Evolutionary conservation across 2,888 invertebrate genomes (phyloP).

Genomic region (Hyalella azteca): DNA sequence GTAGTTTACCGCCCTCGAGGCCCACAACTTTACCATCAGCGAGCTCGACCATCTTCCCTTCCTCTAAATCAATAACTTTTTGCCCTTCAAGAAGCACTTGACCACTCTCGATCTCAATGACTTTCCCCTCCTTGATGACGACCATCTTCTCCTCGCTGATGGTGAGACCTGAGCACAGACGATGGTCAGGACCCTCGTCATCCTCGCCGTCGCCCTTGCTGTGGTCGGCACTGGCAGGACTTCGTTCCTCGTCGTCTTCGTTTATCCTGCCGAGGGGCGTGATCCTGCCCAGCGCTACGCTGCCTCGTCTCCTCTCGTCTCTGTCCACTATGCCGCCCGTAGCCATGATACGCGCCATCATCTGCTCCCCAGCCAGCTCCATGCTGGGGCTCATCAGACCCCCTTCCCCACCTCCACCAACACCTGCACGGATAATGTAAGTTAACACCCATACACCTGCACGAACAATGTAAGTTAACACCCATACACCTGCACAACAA

Average conservation of each 20-base stretch:
- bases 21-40: constrained; percentile 20
- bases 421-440: too few relatives aligned
- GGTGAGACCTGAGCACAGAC: constrained; percentile 15
- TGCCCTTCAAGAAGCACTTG: constrained; percentile 18
- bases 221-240: constrained; percentile 18
- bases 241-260: constrained; percentile 26
- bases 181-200: not conserved
- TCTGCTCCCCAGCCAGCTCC: constrained; percentile 27
- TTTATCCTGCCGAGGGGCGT: constrained; percentile 26
- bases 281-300: not conserved
- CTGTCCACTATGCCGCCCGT: not conserved
- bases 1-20: constrained; percentile 25
- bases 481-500: too few relatives aligned
- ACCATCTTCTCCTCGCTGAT: constrained; percentile 32
- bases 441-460: too few relatives aligned
- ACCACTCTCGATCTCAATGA: constrained; percentile 27
- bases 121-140: constrained; percentile 32
- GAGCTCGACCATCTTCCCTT: constrained; percentile 2
- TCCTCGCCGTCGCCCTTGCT: constrained; percentile 8
- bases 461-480: too few relatives aligned
- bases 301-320: not conserved
- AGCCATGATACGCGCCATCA: constrained; percentile 38
- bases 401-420: not conserved
- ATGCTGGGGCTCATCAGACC: constrained; percentile 23
- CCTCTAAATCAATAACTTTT: constrained; percentile 20